Conservation (phyloP, 2,888 invertebrate species). For the Sphinx pinastri region DNA sequence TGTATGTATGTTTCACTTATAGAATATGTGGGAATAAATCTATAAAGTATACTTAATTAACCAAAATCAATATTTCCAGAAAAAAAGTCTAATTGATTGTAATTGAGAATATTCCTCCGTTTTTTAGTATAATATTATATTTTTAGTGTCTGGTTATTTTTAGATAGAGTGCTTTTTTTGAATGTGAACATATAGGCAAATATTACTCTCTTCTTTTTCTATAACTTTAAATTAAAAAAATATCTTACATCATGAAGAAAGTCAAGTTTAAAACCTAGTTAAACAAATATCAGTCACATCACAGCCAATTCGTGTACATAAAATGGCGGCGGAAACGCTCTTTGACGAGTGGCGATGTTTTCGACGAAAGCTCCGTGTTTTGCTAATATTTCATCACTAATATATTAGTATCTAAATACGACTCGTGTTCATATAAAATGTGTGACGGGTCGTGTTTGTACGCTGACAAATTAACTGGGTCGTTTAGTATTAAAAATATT, state of each 20-base stretch:
- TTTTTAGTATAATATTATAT: too few species aligned
- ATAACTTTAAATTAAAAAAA: too few species aligned
- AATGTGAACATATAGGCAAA: too few species aligned
- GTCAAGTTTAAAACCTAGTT: neutral
- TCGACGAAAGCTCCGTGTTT: conserved; percentile 8
- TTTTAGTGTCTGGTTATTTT: too few species aligned
- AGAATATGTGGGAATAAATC: neutral
- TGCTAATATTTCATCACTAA: conserved; percentile 19
- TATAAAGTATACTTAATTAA: too few species aligned
- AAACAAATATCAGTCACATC: conserved; percentile 3
- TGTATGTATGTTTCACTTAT: neutral
- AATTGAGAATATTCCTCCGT: too few species aligned
- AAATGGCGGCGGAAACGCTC: conserved; percentile 16
- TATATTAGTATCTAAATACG: neutral
- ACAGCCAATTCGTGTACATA: conserved; percentile 1
- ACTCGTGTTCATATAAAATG: neutral
- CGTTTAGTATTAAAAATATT: neutral
- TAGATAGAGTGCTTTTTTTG: too few species aligned
- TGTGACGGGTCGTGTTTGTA: conserved; percentile 8
- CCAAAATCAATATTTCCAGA: too few species aligned
- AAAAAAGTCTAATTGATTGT: too few species aligned
- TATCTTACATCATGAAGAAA: neutral
- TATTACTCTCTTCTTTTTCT: too few species aligned
- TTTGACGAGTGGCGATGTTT: conserved; percentile 17
- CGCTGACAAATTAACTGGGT: neutral